phyloP scores from a whole-genome alignment of 2,888 invertebrate genomes.

The Hyalella azteca region DNA sequence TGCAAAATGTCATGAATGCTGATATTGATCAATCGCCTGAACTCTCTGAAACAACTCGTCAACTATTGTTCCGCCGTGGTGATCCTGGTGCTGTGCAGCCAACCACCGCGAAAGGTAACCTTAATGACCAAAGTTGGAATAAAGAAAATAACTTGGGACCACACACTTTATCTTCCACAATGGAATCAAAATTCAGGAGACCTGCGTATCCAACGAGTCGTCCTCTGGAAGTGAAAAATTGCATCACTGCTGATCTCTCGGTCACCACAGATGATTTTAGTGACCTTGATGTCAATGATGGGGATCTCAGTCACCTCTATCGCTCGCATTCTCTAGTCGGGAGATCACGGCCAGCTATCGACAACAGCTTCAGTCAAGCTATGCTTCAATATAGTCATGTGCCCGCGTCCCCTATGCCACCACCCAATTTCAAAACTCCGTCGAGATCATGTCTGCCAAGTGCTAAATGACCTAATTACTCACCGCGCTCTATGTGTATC shows the following conservation, averaged over 20 bases:
- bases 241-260: not conserved
- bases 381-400: conserved; percentile 34
- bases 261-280: not conserved
- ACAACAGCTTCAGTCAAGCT: conserved; percentile 29
- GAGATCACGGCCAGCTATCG: not conserved
- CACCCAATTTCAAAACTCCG: too few relatives aligned
- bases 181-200: not conserved
- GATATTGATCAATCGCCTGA: not conserved
- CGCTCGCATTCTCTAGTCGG: not conserved
- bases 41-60: not conserved
- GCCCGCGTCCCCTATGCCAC: conserved; percentile 32
- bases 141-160: not conserved
- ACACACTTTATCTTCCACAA: not conserved
- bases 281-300: not conserved
- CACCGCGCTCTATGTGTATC: too few relatives aligned
- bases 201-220: not conserved
- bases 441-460: too few relatives aligned
- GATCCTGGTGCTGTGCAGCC: too few relatives aligned
- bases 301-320: not conserved
- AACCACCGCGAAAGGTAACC: not conserved
- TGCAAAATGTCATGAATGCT: not conserved
- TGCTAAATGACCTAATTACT: too few relatives aligned
- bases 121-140: not conserved
- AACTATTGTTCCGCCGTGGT: not conserved
- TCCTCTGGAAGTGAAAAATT: not conserved